phyloP scores from a whole-genome alignment of 2,113 vertebrate genomes.

The Eulacestoma nigropectus region DNA sequence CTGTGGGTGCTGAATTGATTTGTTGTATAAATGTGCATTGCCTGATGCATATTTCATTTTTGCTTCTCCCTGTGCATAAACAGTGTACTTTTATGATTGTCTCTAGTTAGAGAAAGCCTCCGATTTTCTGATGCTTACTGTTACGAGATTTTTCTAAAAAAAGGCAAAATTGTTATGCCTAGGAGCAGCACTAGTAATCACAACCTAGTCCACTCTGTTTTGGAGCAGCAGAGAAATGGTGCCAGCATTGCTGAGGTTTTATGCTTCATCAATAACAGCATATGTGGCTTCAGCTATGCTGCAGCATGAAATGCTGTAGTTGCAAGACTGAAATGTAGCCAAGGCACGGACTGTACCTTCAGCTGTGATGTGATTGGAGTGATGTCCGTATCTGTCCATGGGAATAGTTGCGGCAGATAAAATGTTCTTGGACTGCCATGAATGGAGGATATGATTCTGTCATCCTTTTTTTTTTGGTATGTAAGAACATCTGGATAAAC shows the following conservation, averaged over 20 bases:
- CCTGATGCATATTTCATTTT: background rate
- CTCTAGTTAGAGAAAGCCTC: background rate
- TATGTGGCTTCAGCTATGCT: background rate
- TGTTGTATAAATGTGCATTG: background rate
- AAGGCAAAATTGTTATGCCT: background rate
- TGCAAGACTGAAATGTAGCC: background rate
- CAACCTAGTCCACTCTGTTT: background rate
- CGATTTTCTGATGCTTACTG: background rate
- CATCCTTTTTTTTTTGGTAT: background rate
- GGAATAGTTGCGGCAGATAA: accelerated
- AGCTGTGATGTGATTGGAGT: background rate
- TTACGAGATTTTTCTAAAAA: background rate
- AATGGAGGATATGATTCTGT: background rate
- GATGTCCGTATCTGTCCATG: background rate
- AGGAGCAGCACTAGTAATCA: background rate
- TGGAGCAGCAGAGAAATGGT: background rate
- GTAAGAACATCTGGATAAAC: background rate
- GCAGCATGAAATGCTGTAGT: background rate
- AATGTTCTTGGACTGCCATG: background rate
- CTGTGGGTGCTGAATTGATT: background rate
- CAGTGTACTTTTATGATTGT: background rate
- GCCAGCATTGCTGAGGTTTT: background rate
- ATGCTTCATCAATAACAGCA: background rate
- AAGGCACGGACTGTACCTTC: background rate
- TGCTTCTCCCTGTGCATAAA: background rate